Evolutionary conservation across 2,113 vertebrate species (phyloP), one percentile per base, ranked within the genome.

Genomic region (Isichthys henryi): DNA sequence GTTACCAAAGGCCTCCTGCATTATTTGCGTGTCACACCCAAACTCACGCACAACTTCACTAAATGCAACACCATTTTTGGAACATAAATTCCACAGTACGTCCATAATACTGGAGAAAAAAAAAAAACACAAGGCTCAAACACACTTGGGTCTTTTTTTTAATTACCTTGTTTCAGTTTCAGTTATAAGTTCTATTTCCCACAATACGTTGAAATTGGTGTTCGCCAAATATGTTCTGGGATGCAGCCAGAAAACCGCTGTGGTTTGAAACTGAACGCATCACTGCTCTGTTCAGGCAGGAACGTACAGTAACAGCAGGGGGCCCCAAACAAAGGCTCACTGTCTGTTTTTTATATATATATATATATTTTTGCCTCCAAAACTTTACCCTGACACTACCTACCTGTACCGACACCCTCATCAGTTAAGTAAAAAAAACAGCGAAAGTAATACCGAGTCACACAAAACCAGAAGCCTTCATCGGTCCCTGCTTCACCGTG

Each of bases 251-350:
- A n/a, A 17, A 43, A 80, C 35, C 35, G 13, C 74, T 43, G 43
- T 43, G 74, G 35, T 43, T 43, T 80, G 35, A 43, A 43, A 80
- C 11, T 84, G 50, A 82, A 84, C 49, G 49, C 74, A 53, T 88
- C 74, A 45, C 27, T 27, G 88, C 58, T 91, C 82, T 90, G 70
- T 89, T 80, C 88, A 90, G 90, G 86, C 89, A 91, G 90, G 89
- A 89, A 53, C 10, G 23, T 46, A 90, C 74, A 89, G 80, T 45
- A 39, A 89, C 88, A 45, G 48, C 89, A 91, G 74, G 88, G 90
- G 70, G 56, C 90, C 31, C 83, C 15, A 27, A 66, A 66, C 88
- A 90, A 89, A 88, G n/a, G 58, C 52, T 17, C 49, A 17, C 48
- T 86, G 46, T 85, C 23, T 23, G 43, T 10, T 46, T 86, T 86